Percentiles rank a stretch among this genome's conserved stretches.
Evolutionary conservation across 2,113 vertebrate genomes (phyloP).

Genomic region (Sarotherodon lohbergeri): DNA sequence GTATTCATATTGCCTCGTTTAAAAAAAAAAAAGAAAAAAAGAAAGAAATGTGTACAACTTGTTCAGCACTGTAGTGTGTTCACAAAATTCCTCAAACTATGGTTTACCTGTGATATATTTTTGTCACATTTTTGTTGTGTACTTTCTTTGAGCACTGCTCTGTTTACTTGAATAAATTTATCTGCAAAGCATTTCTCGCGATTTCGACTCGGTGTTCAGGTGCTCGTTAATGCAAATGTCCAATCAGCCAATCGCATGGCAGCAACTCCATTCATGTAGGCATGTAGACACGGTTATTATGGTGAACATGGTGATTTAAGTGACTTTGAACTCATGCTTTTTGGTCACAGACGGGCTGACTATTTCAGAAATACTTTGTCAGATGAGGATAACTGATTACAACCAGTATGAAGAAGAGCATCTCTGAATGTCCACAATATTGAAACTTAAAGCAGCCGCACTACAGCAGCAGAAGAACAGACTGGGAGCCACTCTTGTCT

Average conservation of each 20-base stretch:
- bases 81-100: slow-evolving; percentile 67
- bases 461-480: background rate
- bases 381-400: background rate
- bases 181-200: slow-evolving; percentile 74
- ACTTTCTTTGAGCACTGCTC: slow-evolving; percentile 83
- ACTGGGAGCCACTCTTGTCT: background rate
- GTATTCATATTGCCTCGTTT: slow-evolving; percentile 70
- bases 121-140: slow-evolving; percentile 76
- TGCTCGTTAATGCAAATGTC: background rate
- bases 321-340: background rate
- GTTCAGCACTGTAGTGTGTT: slow-evolving; percentile 64
- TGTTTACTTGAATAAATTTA: slow-evolving; percentile 94
- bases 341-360: background rate
- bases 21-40: slow-evolving; percentile 27
- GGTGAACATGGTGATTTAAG: background rate
- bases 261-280: background rate
- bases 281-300: background rate
- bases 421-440: background rate
- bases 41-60: slow-evolving; percentile 50
- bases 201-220: background rate
- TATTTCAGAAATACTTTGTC: background rate
- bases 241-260: background rate
- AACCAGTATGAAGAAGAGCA: background rate
- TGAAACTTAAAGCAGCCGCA: background rate
- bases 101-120: slow-evolving; percentile 79